A percentile compares a stretch with the other conserved stretches of the same genome.
Evolutionary conservation across 2,113 vertebrate genomes (phyloP).

Genomic region (Paratilapia polleni): DNA sequence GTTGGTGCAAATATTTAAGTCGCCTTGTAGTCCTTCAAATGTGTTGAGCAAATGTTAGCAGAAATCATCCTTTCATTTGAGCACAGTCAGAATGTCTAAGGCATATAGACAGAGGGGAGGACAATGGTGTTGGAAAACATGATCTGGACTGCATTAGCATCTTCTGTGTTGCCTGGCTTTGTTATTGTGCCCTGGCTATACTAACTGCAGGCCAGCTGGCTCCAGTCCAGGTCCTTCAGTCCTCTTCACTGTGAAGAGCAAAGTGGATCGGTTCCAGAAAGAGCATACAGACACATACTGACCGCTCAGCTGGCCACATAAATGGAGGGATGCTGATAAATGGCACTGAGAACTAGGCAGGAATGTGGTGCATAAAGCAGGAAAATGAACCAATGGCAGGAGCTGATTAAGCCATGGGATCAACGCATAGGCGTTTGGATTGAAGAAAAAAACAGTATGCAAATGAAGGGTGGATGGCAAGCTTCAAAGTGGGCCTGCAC

Average conservation of each 20-base stretch:
- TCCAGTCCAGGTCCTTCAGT: conserved; percentile 59
- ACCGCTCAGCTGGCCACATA: conserved; percentile 16
- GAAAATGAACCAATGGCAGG: conserved; percentile 17
- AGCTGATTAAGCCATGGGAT: background rate
- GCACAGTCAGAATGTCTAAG: conserved; percentile 2
- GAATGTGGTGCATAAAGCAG: conserved; percentile 8
- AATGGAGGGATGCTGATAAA: conserved; percentile 23
- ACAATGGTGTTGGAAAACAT: conserved; percentile 57
- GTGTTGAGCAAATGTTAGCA: conserved; percentile 32
- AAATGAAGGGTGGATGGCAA: conserved; percentile 10
- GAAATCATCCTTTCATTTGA: conserved; percentile 2
- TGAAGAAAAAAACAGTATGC: background rate
- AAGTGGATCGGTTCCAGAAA: conserved; percentile 54
- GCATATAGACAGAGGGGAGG: conserved; percentile 35
- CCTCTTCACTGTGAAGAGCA: conserved; percentile 56
- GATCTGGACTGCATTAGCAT: conserved; percentile 57
- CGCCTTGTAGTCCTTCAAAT: background rate
- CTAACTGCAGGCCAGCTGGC: conserved; percentile 70
- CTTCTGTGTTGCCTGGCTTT: conserved; percentile 33
- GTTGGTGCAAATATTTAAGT: background rate
- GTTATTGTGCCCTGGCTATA: conserved; percentile 51
- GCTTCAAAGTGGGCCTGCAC: background rate
- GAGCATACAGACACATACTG: conserved; percentile 46
- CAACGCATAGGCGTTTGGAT: background rate
- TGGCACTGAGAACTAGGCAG: background rate